Evolutionary conservation across 2,888 invertebrate genomes (phyloP).

Genomic region (Arge pagana): DNA sequence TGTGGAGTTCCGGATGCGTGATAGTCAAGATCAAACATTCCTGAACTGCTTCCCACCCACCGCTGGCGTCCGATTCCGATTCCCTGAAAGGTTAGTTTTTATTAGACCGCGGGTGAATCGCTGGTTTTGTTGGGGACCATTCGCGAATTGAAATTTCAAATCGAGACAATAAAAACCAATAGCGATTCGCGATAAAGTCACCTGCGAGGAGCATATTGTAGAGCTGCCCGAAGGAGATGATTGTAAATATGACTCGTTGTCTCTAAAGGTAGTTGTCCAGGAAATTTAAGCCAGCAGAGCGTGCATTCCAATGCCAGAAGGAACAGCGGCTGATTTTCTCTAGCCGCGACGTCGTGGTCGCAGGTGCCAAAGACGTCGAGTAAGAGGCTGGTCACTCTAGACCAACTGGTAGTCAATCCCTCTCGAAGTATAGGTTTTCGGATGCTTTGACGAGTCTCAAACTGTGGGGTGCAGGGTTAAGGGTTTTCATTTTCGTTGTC

Average conservation of each 20-base stretch:
- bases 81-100: conserved; percentile 11
- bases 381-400: conserved; percentile 46
- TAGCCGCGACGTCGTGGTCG: conserved; percentile 36
- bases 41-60: conserved; percentile 46
- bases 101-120: too few relatives aligned
- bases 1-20: conserved; percentile 41
- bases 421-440: conserved; percentile 35
- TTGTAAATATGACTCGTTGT: conserved; percentile 46
- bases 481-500: too few relatives aligned
- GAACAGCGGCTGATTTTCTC: conserved; percentile 38
- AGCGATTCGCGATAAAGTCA: conserved; percentile 29
- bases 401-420: conserved; percentile 43
- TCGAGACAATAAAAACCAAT: too few relatives aligned
- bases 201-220: conserved; percentile 45
- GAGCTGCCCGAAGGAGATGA: conserved; percentile 46
- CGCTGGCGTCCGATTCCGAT: conserved; percentile 35
- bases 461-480: too few relatives aligned
- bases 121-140: too few relatives aligned
- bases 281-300: conserved; percentile 49
- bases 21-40: conserved; percentile 48
- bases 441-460: conserved; percentile 36
- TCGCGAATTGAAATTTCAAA: too few relatives aligned
- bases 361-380: conserved; percentile 48
- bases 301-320: conserved; percentile 46
- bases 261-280: conserved; percentile 45